These are phyloP conservation scores for Apis dorsata DNA, from an alignment of 1,140 invertebrate species.

Conservation along the genomic window DNA sequence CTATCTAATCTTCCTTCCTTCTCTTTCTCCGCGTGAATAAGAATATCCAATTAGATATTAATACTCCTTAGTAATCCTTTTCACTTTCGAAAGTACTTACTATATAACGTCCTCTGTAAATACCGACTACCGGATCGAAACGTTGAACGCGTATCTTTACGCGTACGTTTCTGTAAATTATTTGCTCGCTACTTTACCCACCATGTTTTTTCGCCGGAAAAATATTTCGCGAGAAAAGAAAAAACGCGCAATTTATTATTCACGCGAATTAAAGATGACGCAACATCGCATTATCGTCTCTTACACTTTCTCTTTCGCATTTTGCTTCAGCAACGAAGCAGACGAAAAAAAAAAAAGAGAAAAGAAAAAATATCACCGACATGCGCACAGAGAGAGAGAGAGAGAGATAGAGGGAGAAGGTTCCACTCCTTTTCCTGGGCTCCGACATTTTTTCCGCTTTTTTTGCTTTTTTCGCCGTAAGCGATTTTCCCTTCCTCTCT, in stretches of 20 bases:
- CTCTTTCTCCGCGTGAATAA: background rate
- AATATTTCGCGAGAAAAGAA: no score
- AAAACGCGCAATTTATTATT: no score
- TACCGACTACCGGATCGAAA: background rate
- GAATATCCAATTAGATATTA: no score
- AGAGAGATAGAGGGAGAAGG: background rate
- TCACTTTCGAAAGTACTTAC: no score
- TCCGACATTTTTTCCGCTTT: background rate
- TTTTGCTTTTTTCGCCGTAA: background rate
- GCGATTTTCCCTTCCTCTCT: constrained; percentile 1
- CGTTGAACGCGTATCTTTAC: background rate
- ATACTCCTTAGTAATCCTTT: no score
- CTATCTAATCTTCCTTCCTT: background rate
- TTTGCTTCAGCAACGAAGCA: background rate
- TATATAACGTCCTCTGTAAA: background rate
- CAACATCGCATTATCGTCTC: no score
- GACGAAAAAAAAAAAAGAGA: background rate
- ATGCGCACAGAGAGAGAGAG: background rate
- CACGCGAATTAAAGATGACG: no score
- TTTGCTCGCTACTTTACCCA: background rate
- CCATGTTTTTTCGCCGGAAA: background rate
- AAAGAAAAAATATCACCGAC: no score
- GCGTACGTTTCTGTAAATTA: background rate
- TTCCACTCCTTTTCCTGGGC: background rate
- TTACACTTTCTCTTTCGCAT: no score